Evolutionary conservation across 1,140 invertebrate genomes (phyloP), one percentile per base, ranked within the genome.

Genomic region (Galleria mellonella): DNA sequence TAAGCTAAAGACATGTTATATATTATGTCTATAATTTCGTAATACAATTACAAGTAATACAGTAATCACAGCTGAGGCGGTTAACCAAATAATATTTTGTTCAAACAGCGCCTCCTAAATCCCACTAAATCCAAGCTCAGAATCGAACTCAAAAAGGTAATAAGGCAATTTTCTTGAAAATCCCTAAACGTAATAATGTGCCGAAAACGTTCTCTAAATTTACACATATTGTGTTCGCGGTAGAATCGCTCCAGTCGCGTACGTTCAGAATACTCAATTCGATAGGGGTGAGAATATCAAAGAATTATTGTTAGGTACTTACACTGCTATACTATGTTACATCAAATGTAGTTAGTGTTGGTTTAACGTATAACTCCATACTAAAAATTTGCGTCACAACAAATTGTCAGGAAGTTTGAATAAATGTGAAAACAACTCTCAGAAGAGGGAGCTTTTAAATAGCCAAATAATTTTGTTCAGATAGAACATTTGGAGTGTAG

Each of bases 141-240:
- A 75, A 72, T 82, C 57, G 63, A 74, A 72, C 62, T 76, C 67
- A 72, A 77, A 74, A 73, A 73, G 72, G 74, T 83, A 79, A 79
- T 79, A 78, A 83, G 72, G 75, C 78, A 79, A 83, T 83, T 83
- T 76, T 70, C 69, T 74, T 73, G 67, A 78, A 83, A 83, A 83
- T 83, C 78, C 78, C 72, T 70, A 74, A 76, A 81, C 64, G 78
- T 78, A 79, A 81, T 79, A 83, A 83, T 83, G 75, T 73, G 67
- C 69, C 74, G 71, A 76, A 77, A 79, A 72, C 71, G 75, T 68
- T 83, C 75, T 72, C 68, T 76, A 81, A 79, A 79, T 79, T 83
- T 83, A 78, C 73, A 83, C 75, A 78, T 70, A 83, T 79, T 79
- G 75, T 78, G 66, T 58, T 71, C 62, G 58, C 52, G 61, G 60